Conservation (phyloP, 2,797 vertebrate species). For the Pseudochirops corinnae region DNA sequence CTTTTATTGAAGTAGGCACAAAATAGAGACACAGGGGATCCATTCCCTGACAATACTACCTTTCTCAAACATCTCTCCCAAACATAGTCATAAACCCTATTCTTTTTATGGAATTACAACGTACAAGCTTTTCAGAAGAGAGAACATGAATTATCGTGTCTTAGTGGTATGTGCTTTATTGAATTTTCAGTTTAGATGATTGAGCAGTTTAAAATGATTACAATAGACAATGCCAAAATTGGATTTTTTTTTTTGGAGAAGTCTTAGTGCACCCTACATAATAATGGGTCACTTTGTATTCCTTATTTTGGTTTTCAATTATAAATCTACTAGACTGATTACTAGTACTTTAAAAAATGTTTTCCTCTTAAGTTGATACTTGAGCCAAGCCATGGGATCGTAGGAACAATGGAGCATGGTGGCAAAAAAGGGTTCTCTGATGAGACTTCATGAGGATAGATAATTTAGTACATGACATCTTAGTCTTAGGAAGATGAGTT, state of each 20-base stretch:
- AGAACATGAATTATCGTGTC: conserved; percentile 3
- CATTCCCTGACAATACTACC: background rate
- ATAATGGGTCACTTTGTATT: background rate
- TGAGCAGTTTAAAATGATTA: background rate
- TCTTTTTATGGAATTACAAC: background rate
- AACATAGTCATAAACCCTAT: background rate
- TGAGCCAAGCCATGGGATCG: background rate
- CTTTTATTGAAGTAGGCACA: background rate
- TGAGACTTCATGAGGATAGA: background rate
- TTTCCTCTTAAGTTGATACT: conserved; percentile 19
- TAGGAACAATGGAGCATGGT: background rate
- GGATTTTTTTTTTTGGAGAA: background rate
- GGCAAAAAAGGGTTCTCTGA: background rate
- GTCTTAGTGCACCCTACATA: background rate
- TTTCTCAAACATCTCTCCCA: conserved; percentile 36
- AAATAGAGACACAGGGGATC: background rate
- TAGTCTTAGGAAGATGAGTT: background rate
- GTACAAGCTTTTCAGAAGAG: background rate
- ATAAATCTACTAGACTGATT: background rate
- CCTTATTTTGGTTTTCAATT: conserved; percentile 5
- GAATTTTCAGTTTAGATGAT: background rate
- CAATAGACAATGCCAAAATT: background rate
- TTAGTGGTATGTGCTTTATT: background rate
- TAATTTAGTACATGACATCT: background rate
- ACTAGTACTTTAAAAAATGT: background rate